Evolutionary conservation across 2,888 invertebrate genomes (phyloP), one percentile per base, ranked within the genome.

Genomic region (Macrophya alboannulata): DNA sequence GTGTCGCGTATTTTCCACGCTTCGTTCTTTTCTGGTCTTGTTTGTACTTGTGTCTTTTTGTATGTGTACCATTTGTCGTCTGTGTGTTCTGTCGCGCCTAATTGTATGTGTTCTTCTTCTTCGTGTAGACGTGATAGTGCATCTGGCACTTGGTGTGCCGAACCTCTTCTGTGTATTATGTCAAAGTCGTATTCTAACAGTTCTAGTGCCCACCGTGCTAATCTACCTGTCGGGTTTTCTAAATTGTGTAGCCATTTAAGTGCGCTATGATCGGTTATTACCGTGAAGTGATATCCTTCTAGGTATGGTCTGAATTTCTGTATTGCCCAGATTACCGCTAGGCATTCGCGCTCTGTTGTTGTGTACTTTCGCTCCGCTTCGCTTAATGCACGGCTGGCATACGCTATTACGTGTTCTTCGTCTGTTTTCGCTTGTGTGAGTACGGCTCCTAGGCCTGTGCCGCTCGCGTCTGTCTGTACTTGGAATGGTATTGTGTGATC

Each of bases 261-360:
- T 15, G 87, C 87, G 17, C 79, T 51, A n/a, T 90, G 90, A 40
- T 90, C 89, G 0, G 89, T 91, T 0, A 90, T 86, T 0, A 90
- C 90, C 1, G 71, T 88, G 74, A 91, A 91, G 3, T 85, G 76
- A 5, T 86, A 84, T 0, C 90, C 90, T 48, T 90, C 89, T 0
- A 90, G 9, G 71, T 90, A 90, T 1, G 85, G 82, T 0, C 90
- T 37, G 31, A 88, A 90, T 65, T 88, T 89, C 1, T 87, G 81
- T 0, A 90, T 85, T 0, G 87, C 84, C 88, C 88, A 89, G 0
- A 89, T 10, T 0, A 91, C 86, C 0, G 89, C 89, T 31, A 31
- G 31, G 31, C 31, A 31, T 31, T 31, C 31, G 31, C 31, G 31
- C 3, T 31, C 31, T 3, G 88, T 88, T 0, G 83, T 82, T 3